phyloP scores from a whole-genome alignment of 2,888 invertebrate species.

The Ypsolopha scabrella region DNA sequence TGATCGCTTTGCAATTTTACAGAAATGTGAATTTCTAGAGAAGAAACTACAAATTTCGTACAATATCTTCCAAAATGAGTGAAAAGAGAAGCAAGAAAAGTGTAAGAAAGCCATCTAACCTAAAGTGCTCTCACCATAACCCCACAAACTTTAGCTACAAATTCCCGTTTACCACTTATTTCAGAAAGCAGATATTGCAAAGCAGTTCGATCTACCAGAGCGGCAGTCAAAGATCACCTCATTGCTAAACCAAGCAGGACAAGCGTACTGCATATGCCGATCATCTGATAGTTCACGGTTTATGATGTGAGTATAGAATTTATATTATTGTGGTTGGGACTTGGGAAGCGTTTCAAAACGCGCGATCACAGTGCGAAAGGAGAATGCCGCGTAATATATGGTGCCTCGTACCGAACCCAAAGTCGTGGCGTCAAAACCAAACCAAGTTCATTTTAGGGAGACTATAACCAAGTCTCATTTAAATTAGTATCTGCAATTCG shows the following conservation, averaged over 20 bases:
- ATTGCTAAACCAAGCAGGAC: conserved; percentile 88
- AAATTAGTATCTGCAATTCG: too few species aligned
- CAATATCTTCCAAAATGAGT: conserved; percentile 28
- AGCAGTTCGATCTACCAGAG: conserved; percentile 89
- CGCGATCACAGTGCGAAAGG: too few species aligned
- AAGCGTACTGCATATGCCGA: conserved; percentile 95
- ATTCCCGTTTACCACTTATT: not conserved
- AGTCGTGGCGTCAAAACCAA: too few species aligned
- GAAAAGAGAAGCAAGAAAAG: conserved; percentile 56
- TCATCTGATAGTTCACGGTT: conserved; percentile 94
- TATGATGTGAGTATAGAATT: conserved; percentile 91
- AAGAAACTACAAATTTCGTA: too few species aligned
- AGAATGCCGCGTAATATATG: too few species aligned
- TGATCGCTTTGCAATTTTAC: too few species aligned
- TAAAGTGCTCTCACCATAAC: not conserved
- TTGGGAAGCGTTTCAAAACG: too few species aligned
- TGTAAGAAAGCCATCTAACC: conserved; percentile 27
- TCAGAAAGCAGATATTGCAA: conserved; percentile 89
- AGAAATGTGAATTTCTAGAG: too few species aligned
- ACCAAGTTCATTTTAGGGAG: too few species aligned
- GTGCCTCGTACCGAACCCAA: too few species aligned
- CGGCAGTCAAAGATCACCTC: conserved; percentile 92
- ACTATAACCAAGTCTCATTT: too few species aligned
- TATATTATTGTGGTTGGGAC: too few species aligned
- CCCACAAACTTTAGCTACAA: conserved; percentile 1